These are phyloP conservation scores for Eublepharis macularius DNA, from an alignment of 2,113 vertebrate genomes.

Conservation along the genomic window DNA sequence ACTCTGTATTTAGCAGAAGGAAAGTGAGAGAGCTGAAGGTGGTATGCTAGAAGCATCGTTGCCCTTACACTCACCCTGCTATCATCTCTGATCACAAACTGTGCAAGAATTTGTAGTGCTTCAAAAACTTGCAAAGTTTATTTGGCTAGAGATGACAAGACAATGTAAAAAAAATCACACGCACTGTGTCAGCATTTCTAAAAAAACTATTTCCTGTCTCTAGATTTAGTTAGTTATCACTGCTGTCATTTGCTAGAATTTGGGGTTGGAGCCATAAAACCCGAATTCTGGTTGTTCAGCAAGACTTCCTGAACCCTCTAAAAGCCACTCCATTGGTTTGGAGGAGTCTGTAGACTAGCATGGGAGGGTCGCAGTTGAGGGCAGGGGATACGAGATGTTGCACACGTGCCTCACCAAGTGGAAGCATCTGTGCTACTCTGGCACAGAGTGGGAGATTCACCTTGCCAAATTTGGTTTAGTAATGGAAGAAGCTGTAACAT, in stretches of 20 bases:
- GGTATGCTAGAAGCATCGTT: not conserved
- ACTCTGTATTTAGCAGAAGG: too few species aligned
- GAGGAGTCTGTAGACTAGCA: too few species aligned
- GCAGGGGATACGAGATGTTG: too few species aligned
- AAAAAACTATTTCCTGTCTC: not conserved
- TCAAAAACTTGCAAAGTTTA: not conserved
- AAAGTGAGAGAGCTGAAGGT: not conserved
- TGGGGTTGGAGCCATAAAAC: not conserved
- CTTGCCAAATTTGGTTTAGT: not conserved
- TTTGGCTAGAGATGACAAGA: not conserved
- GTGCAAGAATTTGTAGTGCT: not conserved
- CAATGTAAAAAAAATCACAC: not conserved
- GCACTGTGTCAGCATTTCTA: too few species aligned
- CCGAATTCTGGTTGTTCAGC: too few species aligned
- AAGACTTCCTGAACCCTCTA: too few species aligned
- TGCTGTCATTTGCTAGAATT: not conserved
- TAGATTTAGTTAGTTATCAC: not conserved
- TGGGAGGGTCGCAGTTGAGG: too few species aligned
- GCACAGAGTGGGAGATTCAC: not conserved
- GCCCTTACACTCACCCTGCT: not conserved
- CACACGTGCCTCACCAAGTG: too few species aligned
- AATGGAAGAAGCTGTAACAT: conserved; percentile 6
- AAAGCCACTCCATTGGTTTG: too few species aligned
- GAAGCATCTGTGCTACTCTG: not conserved
- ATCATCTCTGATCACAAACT: not conserved